Conservation (phyloP, 2,797 vertebrate species). For the Potorous gilbertii region DNA sequence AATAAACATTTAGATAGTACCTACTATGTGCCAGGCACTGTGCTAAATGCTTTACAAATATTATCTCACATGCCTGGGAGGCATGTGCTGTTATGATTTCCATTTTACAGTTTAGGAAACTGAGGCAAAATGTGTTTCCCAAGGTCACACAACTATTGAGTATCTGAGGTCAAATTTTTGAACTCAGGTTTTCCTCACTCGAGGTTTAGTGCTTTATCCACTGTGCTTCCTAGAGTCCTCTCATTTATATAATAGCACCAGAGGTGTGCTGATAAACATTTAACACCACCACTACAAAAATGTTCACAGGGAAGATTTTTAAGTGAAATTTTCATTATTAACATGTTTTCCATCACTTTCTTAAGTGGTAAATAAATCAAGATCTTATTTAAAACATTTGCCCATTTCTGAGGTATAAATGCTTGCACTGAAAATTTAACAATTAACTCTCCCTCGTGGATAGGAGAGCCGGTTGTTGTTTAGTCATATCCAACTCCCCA, state of each 20-base stretch:
- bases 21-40: neutral
- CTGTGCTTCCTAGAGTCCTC: neutral
- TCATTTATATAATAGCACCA: neutral
- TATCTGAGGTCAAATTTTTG: neutral
- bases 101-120: neutral
- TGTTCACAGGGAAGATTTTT: neutral
- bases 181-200: neutral
- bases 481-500: neutral
- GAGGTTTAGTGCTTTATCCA: neutral
- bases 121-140: neutral
- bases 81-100: neutral
- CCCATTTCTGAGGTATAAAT: neutral
- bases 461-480: neutral
- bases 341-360: neutral
- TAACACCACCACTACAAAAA: neutral
- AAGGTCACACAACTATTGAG: neutral
- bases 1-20: neutral
- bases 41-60: neutral
- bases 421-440: neutral
- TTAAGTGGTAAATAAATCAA: neutral
- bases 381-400: neutral
- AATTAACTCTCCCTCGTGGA: neutral
- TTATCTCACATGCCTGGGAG: neutral
- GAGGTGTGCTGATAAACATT: neutral
- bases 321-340: neutral